These are phyloP conservation scores for Drosophila borealis DNA, from an alignment of 2,888 invertebrate genomes.

Conservation along the genomic window DNA sequence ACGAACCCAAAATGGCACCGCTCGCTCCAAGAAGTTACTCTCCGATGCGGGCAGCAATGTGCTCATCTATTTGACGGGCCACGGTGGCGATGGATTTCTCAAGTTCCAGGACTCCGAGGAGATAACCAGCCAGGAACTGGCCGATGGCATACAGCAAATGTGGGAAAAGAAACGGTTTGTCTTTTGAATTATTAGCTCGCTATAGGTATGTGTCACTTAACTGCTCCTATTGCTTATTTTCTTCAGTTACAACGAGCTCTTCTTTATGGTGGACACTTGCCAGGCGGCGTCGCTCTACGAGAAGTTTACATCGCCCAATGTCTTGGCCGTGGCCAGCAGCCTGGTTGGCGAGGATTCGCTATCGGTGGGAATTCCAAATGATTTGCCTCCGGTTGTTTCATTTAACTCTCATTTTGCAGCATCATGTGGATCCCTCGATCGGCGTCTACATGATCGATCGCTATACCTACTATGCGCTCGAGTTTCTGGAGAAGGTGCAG, in stretches of 20 bases:
- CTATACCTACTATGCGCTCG: constrained; percentile 98
- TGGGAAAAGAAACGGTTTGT: constrained; percentile 96
- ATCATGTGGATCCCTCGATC: constrained; percentile 99
- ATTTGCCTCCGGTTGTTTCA: neutral
- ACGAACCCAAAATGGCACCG: constrained; percentile 95
- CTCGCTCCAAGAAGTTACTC: constrained; percentile 96
- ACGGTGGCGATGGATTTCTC: constrained; percentile 99
- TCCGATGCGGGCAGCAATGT: constrained; percentile 99
- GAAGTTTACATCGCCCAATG: constrained; percentile 98
- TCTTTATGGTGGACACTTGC: constrained; percentile 99
- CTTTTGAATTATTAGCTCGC: neutral
- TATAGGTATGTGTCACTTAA: neutral
- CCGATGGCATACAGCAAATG: constrained; percentile 99
- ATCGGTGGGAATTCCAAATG: constrained; percentile 88
- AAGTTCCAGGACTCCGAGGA: constrained; percentile 99
- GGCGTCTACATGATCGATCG: constrained; percentile 99
- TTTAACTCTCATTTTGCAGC: constrained; percentile 86
- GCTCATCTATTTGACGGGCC: constrained; percentile 96
- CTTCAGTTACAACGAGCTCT: constrained; percentile 97
- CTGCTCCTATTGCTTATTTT: constrained; percentile 52
- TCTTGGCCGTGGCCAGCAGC: constrained; percentile 98
- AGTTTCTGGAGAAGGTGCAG: constrained; percentile 96
- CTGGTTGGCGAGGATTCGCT: constrained; percentile 99
- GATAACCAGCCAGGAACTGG: constrained; percentile 98
- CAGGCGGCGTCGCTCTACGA: constrained; percentile 99